Conservation (phyloP, 2,797 vertebrate species). For the Synaphobranchus kaupii region DNA sequence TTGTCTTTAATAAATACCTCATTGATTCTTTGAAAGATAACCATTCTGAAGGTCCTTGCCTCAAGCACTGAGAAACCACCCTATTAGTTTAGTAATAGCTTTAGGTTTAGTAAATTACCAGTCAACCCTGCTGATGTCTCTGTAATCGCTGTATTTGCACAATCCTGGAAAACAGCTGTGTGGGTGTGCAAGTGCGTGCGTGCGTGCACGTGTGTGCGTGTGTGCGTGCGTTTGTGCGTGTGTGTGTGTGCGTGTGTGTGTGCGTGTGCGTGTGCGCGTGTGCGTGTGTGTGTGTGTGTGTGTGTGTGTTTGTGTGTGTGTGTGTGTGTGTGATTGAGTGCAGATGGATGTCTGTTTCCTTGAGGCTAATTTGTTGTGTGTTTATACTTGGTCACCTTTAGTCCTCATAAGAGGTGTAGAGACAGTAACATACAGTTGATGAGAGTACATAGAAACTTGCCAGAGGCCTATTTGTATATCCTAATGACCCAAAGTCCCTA, state of each 20-base stretch:
- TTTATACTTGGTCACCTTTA: constrained; percentile 63
- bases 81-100: background rate
- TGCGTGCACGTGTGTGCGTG: background rate
- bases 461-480: constrained; percentile 56
- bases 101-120: background rate
- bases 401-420: constrained; percentile 58
- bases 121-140: background rate
- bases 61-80: background rate
- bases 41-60: background rate
- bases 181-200: background rate
- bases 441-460: constrained; percentile 57
- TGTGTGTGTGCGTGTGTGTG: background rate
- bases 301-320: too few species aligned
- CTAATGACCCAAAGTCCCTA: constrained; percentile 47
- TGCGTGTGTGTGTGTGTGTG: too few species aligned
- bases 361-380: constrained; percentile 59
- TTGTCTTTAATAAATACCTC: constrained; percentile 20
- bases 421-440: constrained; percentile 67
- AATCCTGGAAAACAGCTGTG: background rate
- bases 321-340: background rate
- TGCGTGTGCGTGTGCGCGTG: background rate
- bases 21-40: constrained; percentile 19
- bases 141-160: background rate
- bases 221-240: background rate
- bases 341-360: constrained; percentile 4